These are phyloP conservation scores for Cephus sareptanus DNA, from an alignment of 2,888 invertebrate genomes.

Conservation along the genomic window DNA sequence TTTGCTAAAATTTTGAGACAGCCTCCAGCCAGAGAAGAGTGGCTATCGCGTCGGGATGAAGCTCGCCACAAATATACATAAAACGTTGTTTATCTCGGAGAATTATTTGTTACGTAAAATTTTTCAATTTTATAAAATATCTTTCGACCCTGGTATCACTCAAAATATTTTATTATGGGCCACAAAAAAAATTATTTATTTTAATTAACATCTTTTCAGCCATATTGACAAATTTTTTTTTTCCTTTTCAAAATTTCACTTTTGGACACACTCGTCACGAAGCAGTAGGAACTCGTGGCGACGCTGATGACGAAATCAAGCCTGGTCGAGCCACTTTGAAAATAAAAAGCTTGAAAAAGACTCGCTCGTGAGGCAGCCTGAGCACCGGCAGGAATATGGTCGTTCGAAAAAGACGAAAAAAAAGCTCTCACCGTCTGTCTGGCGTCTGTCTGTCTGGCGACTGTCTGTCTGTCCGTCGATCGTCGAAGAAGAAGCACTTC, in stretches of 20 bases:
- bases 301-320: not conserved
- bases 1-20: constrained; percentile 17
- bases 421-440: constrained; percentile 33
- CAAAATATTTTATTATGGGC: not conserved
- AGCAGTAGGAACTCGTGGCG: not conserved
- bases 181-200: too few relatives aligned
- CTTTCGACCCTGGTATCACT: not conserved
- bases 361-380: not conserved
- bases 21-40: not conserved
- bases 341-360: constrained; percentile 7
- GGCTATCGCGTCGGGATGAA: not conserved
- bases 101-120: not conserved
- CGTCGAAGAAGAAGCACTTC: constrained; percentile 4
- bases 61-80: not conserved
- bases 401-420: constrained; percentile 25
- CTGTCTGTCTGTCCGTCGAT: constrained; percentile 26
- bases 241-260: not conserved
- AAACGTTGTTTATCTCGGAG: not conserved
- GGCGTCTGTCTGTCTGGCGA: constrained; percentile 49
- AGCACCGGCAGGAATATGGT: constrained; percentile 9
- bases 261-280: not conserved
- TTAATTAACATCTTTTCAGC: too few relatives aligned
- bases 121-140: not conserved
- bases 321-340: not conserved
- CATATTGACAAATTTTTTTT: too few relatives aligned